Conservation (phyloP, 2,888 invertebrate genomes). For the Pantelozetes paolii region DNA sequence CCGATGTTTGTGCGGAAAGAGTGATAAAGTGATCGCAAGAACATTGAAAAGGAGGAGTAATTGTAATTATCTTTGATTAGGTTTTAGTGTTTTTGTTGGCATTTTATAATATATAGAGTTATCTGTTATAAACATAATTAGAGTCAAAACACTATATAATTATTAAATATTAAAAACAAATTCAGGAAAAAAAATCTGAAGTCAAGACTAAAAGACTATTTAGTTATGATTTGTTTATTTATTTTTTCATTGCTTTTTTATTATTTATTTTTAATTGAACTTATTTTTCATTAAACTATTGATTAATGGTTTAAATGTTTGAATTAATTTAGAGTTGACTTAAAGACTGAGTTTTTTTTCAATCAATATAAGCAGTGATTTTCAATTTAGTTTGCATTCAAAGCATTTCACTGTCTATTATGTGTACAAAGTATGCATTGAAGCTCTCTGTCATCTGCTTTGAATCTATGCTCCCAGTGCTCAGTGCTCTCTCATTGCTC, state of each 20-base stretch:
- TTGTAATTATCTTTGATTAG: constrained; percentile 34
- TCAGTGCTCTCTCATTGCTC: neutral
- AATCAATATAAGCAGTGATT: no score
- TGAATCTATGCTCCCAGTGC: no score
- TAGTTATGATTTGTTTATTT: neutral
- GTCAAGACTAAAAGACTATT: neutral
- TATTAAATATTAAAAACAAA: constrained; percentile 3
- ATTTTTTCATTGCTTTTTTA: neutral
- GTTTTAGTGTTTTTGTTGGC: constrained; percentile 28
- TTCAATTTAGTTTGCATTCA: no score
- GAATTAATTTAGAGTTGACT: neutral
- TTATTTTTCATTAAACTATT: neutral
- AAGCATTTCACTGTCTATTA: no score
- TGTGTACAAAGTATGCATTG: neutral
- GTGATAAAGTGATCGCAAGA: constrained; percentile 34
- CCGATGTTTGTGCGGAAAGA: constrained; percentile 16
- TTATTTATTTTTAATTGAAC: neutral
- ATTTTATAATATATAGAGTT: constrained; percentile 19
- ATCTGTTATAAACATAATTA: constrained; percentile 35
- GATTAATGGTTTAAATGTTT: neutral
- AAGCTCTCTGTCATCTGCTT: constrained; percentile 10
- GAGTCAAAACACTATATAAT: constrained; percentile 22
- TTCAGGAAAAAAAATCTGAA: neutral
- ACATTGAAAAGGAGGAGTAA: constrained; percentile 32
- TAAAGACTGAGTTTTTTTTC: neutral